Evolutionary conservation across 2,113 vertebrate species (phyloP).

Genomic region (Pachycephala philippinensis): DNA sequence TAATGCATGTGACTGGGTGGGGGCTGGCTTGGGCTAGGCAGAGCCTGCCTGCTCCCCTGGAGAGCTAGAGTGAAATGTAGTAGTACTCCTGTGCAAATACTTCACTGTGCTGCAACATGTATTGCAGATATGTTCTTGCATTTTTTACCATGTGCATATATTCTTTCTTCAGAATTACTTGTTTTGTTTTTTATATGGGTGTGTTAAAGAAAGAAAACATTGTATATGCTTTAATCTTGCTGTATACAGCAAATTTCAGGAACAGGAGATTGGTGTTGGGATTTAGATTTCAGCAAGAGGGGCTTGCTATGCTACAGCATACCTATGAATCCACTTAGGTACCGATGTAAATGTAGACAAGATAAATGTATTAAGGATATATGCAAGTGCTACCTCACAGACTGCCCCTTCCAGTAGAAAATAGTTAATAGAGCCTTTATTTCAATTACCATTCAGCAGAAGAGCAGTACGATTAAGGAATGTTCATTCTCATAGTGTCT

Average conservation of each 20-base stretch:
- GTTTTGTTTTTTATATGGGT: background rate
- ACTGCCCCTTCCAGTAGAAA: background rate
- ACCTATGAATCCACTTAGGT: background rate
- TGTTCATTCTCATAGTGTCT: background rate
- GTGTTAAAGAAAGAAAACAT: background rate
- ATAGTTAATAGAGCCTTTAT: background rate
- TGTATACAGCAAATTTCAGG: background rate
- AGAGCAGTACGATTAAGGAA: background rate
- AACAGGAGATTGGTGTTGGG: background rate
- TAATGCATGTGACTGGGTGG: rapidly evolving
- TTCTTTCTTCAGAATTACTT: background rate
- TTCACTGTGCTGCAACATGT: background rate
- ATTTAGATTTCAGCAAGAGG: background rate
- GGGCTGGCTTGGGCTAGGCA: background rate
- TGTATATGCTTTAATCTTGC: background rate
- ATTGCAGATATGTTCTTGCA: background rate
- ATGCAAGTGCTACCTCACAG: background rate
- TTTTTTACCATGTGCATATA: rapidly evolving
- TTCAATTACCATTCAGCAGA: background rate
- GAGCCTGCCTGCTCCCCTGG: background rate
- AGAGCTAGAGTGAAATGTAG: background rate
- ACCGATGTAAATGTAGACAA: background rate
- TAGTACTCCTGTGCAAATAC: background rate
- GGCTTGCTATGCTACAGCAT: background rate
- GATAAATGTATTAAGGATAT: background rate